phyloP scores from a whole-genome alignment of 2,888 invertebrate genomes.

The Xanthorhoe designata region DNA sequence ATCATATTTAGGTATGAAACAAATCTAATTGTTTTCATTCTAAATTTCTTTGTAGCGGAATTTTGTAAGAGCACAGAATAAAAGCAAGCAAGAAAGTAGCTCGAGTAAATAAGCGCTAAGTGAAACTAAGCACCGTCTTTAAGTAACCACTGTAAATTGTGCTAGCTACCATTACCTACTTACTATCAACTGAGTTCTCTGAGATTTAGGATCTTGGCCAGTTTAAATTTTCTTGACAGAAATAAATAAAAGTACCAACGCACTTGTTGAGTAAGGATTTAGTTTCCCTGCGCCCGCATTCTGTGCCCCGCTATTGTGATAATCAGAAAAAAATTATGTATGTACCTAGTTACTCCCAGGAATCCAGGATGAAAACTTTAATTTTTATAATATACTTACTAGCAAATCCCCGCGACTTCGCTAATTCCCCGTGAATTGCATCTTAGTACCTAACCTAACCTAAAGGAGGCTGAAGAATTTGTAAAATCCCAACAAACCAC shows the following conservation, averaged over 20 bases:
- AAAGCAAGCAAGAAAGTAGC: slow-evolving; percentile 6
- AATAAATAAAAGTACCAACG: neutral
- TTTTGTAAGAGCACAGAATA: slow-evolving; percentile 2
- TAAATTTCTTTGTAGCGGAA: neutral
- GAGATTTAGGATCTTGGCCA: neutral
- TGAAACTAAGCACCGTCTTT: slow-evolving; percentile 14
- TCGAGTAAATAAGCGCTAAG: slow-evolving; percentile 12
- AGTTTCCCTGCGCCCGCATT: no score
- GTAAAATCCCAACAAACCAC: no score
- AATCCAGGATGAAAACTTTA: no score
- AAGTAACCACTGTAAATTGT: slow-evolving; percentile 12
- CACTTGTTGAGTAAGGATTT: no score
- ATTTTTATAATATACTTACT: no score
- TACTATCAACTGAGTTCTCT: neutral
- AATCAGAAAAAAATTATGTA: no score
- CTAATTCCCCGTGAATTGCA: no score
- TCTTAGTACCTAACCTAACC: no score
- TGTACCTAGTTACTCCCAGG: no score
- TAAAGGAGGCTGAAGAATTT: no score
- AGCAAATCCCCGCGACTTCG: no score
- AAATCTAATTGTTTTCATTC: neutral
- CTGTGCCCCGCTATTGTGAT: neutral
- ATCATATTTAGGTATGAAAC: slow-evolving; percentile 4
- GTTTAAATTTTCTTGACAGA: neutral
- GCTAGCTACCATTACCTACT: neutral